Evolutionary conservation across 2,888 invertebrate genomes (phyloP).

Genomic region (Mimachlamys varia): DNA sequence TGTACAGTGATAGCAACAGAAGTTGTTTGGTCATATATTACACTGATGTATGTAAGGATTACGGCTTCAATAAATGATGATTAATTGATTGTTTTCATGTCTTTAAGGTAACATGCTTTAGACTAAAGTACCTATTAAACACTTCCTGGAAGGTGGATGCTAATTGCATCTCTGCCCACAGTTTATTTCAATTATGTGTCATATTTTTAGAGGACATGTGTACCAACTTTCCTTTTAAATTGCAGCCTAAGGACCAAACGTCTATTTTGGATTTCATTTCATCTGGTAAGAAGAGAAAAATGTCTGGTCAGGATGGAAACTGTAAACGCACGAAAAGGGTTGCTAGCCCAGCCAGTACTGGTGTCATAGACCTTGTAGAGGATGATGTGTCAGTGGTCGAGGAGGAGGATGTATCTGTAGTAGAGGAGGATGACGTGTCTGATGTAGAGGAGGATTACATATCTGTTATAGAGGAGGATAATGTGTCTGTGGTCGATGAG

Average conservation of each 20-base stretch:
- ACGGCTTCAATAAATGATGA: no score
- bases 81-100: no score
- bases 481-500: not conserved
- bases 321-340: not conserved
- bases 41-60: no score
- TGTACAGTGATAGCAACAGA: no score
- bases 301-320: not conserved
- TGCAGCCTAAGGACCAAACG: constrained; percentile 71
- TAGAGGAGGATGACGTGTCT: not conserved
- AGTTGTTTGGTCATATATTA: no score
- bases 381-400: constrained; percentile 40
- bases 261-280: constrained; percentile 70
- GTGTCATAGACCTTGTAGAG: not conserved
- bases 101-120: no score
- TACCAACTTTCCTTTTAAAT: constrained; percentile 37
- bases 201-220: not conserved
- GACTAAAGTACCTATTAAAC: no score
- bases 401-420: constrained; percentile 38
- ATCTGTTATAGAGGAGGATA: not conserved
- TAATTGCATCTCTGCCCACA: no score
- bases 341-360: not conserved
- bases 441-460: not conserved
- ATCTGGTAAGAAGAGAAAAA: constrained; percentile 47
- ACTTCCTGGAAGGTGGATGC: no score
- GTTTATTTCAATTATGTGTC: no score